Conservation (phyloP, 2,888 invertebrate species). For the Parasteatoda lunata region DNA sequence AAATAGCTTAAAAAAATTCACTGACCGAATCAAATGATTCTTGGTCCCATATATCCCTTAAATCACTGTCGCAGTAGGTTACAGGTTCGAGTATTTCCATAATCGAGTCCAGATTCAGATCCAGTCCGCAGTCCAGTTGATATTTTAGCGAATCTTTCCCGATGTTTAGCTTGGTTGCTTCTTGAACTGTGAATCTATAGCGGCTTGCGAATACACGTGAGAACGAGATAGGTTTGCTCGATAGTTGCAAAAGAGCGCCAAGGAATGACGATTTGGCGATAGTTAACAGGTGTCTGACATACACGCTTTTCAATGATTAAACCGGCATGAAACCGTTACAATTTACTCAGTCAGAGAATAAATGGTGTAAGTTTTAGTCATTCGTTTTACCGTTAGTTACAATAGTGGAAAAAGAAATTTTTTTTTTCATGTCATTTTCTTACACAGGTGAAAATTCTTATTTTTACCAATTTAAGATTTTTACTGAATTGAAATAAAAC, state of each 20-base stretch:
- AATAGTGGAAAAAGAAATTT: too few relatives aligned
- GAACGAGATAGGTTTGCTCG: slow-evolving; percentile 35
- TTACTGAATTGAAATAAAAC: too few relatives aligned
- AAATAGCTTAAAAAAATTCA: slow-evolving; percentile 15
- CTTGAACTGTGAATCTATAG: slow-evolving; percentile 57
- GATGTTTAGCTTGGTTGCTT: slow-evolving; percentile 31
- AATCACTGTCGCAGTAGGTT: slow-evolving; percentile 57
- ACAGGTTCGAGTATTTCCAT: slow-evolving; percentile 61
- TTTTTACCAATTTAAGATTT: too few relatives aligned
- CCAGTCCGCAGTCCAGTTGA: slow-evolving; percentile 29
- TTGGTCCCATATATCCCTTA: slow-evolving; percentile 60
- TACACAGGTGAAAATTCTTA: too few relatives aligned
- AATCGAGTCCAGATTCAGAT: slow-evolving; percentile 41
- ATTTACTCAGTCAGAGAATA: slow-evolving; percentile 4
- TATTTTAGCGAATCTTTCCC: slow-evolving; percentile 14
- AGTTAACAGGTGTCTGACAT: slow-evolving; percentile 57
- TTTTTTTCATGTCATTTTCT: too few relatives aligned
- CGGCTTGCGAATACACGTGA: slow-evolving; percentile 47
- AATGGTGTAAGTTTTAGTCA: slow-evolving; percentile 9
- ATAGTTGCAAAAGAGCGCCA: slow-evolving; percentile 28
- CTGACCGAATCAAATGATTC: slow-evolving; percentile 56
- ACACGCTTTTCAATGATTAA: background rate
- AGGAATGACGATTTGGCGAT: slow-evolving; percentile 32
- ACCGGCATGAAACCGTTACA: slow-evolving; percentile 5
- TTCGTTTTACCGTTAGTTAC: too few relatives aligned